phyloP scores from a whole-genome alignment of 2,888 invertebrate species.

The Busseola fusca region DNA sequence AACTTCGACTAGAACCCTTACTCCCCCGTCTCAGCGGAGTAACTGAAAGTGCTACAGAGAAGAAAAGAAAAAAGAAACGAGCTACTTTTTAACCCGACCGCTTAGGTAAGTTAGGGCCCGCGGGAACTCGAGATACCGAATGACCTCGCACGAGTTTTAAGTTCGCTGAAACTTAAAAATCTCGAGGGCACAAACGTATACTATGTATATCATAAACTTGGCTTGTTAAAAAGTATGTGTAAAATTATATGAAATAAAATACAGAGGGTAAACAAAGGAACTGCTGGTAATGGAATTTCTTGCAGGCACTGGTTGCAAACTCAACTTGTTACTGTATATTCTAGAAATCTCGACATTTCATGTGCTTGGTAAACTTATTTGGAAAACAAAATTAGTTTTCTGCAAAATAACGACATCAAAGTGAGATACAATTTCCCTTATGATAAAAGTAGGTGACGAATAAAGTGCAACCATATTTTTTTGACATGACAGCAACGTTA shows the following conservation, averaged over 20 bases:
- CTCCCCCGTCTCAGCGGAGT: slow-evolving; percentile 36
- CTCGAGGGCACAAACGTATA: slow-evolving; percentile 36
- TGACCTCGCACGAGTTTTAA: slow-evolving; percentile 48
- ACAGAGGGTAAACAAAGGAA: slow-evolving; percentile 3
- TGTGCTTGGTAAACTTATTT: background rate
- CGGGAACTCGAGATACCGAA: slow-evolving; percentile 48
- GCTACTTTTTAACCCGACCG: slow-evolving; percentile 55
- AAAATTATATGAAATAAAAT: slow-evolving; percentile 15
- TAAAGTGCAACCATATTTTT: background rate
- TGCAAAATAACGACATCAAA: background rate
- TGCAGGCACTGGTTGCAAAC: background rate
- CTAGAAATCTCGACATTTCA: background rate
- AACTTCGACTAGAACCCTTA: slow-evolving; percentile 41
- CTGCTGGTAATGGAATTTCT: slow-evolving; percentile 5
- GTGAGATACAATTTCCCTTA: background rate
- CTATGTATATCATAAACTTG: slow-evolving; percentile 34
- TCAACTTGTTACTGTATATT: background rate
- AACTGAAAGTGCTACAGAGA: slow-evolving; percentile 34
- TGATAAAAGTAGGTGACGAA: background rate
- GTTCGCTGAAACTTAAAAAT: slow-evolving; percentile 53
- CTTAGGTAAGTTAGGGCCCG: slow-evolving; percentile 54
- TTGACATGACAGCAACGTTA: background rate
- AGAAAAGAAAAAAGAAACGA: slow-evolving; percentile 44
- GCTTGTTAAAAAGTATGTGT: slow-evolving; percentile 27
- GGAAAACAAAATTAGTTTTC: background rate